Percentiles rank a stretch among this genome's conserved stretches.
These are phyloP conservation scores for Drosophila ambigua DNA, from an alignment of 1,140 invertebrate genomes.

Conservation along the genomic window DNA sequence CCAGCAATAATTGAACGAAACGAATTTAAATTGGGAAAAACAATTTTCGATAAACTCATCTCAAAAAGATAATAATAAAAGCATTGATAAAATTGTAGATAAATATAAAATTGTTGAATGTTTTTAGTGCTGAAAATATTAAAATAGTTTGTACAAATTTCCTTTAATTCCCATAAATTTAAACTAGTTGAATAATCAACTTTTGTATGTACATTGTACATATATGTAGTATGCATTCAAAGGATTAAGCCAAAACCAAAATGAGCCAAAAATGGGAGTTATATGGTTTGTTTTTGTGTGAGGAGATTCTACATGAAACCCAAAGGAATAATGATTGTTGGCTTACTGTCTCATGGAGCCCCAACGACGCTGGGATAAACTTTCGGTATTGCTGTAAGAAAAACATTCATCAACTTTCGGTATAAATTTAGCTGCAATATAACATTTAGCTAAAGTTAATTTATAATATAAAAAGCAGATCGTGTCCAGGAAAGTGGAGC, in stretches of 20 bases:
- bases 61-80: neutral
- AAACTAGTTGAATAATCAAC: no score
- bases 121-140: neutral
- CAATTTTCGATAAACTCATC: neutral
- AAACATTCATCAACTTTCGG: conserved; percentile 39
- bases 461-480: neutral
- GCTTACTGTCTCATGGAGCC: conserved; percentile 92
- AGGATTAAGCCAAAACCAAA: conserved; percentile 51
- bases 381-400: conserved; percentile 87
- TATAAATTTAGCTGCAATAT: neutral
- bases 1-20: conserved; percentile 24
- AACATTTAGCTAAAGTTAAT: neutral
- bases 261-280: conserved; percentile 45
- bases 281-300: conserved; percentile 21
- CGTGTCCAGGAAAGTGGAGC: no score
- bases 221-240: conserved; percentile 13
- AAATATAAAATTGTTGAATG: neutral
- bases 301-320: conserved; percentile 47
- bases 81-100: no score
- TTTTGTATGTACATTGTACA: neutral
- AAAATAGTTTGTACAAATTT: no score
- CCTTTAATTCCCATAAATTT: neutral
- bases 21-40: conserved; percentile 11
- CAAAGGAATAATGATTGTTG: conserved; percentile 27
- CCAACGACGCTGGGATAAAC: conserved; percentile 89